Percentiles rank a stretch among this genome's conserved stretches.
Evolutionary conservation across 2,113 vertebrate species (phyloP).

Genomic region (Limanda limanda): DNA sequence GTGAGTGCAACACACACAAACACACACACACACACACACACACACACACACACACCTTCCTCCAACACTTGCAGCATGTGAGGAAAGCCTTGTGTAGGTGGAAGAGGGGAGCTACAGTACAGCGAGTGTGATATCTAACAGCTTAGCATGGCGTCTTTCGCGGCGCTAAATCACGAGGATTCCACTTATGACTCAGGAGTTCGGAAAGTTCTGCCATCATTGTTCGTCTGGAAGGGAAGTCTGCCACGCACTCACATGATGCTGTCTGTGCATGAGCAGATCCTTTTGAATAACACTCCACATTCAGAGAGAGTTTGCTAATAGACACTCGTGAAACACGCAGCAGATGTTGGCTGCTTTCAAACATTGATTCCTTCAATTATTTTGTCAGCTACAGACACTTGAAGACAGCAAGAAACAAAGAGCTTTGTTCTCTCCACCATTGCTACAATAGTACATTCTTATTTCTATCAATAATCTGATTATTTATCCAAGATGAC

Average conservation of each 20-base stretch:
- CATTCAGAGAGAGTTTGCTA: background rate
- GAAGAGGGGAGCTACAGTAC: constrained; percentile 61
- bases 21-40: constrained; percentile 19
- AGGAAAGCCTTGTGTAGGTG: constrained; percentile 69
- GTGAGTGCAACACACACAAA: background rate
- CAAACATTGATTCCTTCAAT: background rate
- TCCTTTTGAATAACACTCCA: background rate
- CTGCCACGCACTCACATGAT: constrained; percentile 23
- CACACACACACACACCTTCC: constrained; percentile 12
- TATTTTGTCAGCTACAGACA: background rate
- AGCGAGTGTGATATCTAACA: constrained; percentile 72
- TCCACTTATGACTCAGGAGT: constrained; percentile 64
- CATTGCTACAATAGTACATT: background rate
- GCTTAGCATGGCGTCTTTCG: constrained; percentile 42
- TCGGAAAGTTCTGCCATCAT: constrained; percentile 45
- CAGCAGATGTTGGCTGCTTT: constrained; percentile 18
- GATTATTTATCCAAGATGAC: background rate
- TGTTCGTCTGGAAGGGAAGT: constrained; percentile 2
- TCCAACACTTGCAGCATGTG: constrained; percentile 44
- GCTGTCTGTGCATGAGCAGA: background rate
- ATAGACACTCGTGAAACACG: background rate
- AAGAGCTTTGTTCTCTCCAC: background rate
- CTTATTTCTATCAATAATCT: background rate
- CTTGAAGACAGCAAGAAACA: background rate
- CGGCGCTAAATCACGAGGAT: constrained; percentile 60